These are phyloP conservation scores for Trigoniulus corallinus DNA, from an alignment of 1,140 invertebrate genomes.

Conservation along the genomic window DNA sequence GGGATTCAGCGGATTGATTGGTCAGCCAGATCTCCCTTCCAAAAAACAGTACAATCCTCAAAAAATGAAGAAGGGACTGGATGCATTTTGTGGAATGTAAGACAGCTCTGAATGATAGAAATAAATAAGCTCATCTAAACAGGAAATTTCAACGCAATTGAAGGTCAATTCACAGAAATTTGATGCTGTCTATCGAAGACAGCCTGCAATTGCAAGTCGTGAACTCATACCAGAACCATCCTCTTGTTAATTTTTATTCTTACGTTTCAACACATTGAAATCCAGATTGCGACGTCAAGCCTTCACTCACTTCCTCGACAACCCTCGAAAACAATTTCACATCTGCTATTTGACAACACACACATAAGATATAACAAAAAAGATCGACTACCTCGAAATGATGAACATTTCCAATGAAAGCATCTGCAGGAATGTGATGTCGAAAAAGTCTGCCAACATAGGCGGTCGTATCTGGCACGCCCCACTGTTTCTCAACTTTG, in stretches of 20 bases:
- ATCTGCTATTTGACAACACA: too few species aligned
- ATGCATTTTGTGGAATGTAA: too few species aligned
- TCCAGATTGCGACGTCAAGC: not conserved
- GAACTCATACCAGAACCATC: not conserved
- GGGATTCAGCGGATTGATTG: too few species aligned
- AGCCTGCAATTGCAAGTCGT: not conserved
- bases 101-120: too few species aligned
- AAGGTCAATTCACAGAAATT: too few species aligned
- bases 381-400: slow-evolving; percentile 23
- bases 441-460: slow-evolving; percentile 29
- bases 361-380: not conserved
- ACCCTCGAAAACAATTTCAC: slow-evolving; percentile 3
- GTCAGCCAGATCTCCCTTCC: too few species aligned
- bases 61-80: too few species aligned
- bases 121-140: too few species aligned
- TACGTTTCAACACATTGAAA: too few species aligned
- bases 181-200: too few species aligned
- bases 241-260: not conserved
- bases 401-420: slow-evolving; percentile 27
- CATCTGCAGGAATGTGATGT: slow-evolving; percentile 27
- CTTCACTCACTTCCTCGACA: not conserved
- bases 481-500: slow-evolving; percentile 22
- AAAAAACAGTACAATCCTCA: too few species aligned
- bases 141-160: too few species aligned
- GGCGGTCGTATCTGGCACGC: slow-evolving; percentile 25